phyloP scores from a whole-genome alignment of 2,888 invertebrate species.

The Theretra japonica region DNA sequence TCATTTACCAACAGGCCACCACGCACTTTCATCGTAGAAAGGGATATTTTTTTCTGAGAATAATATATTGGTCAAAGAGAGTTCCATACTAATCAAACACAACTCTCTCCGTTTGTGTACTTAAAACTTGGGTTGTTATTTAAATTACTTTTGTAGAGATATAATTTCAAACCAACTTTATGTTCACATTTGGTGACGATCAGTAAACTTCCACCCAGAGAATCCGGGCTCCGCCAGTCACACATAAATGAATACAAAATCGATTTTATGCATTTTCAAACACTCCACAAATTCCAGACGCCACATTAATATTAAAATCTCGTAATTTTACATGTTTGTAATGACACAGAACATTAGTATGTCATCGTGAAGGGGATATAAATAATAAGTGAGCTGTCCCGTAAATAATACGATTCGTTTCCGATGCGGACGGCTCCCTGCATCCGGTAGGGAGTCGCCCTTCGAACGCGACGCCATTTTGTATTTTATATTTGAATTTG shows the following conservation, averaged over 20 bases:
- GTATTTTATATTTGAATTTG: constrained; percentile 64
- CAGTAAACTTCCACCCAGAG: too few relatives aligned
- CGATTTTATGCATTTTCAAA: constrained; percentile 2
- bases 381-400: constrained; percentile 65
- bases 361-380: constrained; percentile 67
- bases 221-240: not conserved
- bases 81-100: too few relatives aligned
- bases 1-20: too few relatives aligned
- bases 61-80: too few relatives aligned
- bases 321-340: constrained; percentile 55
- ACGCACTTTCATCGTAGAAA: too few relatives aligned
- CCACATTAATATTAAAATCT: constrained; percentile 28
- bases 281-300: constrained; percentile 33
- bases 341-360: constrained; percentile 65
- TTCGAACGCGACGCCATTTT: constrained; percentile 71
- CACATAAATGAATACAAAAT: not conserved
- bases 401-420: constrained; percentile 71
- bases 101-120: too few relatives aligned
- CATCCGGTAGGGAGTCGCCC: constrained; percentile 77
- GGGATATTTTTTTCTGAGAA: too few relatives aligned
- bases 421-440: constrained; percentile 64
- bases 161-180: too few relatives aligned
- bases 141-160: too few relatives aligned
- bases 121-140: too few relatives aligned
- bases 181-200: too few relatives aligned